Evolutionary conservation across 2,888 invertebrate genomes (phyloP).

Genomic region (Hydroisotoma schaefferi): DNA sequence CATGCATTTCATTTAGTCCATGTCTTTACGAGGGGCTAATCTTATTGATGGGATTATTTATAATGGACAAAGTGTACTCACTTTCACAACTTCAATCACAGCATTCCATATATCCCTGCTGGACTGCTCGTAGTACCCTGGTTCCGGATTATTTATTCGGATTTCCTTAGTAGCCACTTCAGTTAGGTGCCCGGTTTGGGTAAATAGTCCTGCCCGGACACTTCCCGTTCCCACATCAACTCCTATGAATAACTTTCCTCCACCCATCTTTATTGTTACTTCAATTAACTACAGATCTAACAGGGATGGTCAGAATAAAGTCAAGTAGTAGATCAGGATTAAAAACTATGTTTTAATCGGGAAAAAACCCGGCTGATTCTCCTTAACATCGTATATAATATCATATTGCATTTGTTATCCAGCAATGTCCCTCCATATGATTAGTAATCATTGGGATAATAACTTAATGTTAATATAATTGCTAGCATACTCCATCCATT

Average conservation of each 20-base stretch:
- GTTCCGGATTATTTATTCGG: conserved; percentile 71
- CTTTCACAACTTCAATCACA: conserved; percentile 70
- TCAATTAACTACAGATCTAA: background rate
- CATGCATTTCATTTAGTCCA: background rate
- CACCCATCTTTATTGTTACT: too few species aligned
- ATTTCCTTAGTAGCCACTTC: conserved; percentile 64
- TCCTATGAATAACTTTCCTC: conserved; percentile 66
- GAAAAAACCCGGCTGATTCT: too few species aligned
- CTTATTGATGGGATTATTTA: background rate
- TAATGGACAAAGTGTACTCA: conserved; percentile 52
- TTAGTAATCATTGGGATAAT: too few species aligned
- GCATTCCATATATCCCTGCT: conserved; percentile 83
- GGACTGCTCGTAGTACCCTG: conserved; percentile 83
- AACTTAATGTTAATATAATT: too few species aligned
- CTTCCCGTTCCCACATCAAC: conserved; percentile 94
- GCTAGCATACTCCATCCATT: too few species aligned
- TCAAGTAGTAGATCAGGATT: too few species aligned
- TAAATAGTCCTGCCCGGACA: conserved; percentile 71
- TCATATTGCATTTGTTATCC: too few species aligned
- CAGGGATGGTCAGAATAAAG: too few species aligned
- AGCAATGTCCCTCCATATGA: too few species aligned
- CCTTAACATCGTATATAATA: too few species aligned
- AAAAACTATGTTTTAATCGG: too few species aligned
- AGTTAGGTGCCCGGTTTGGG: conserved; percentile 64
- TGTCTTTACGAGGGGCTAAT: too few species aligned